A percentile compares a stretch with the other conserved stretches of the same genome.
These are phyloP conservation scores for Sinella curviseta DNA, from an alignment of 1,140 invertebrate species.

Conservation along the genomic window DNA sequence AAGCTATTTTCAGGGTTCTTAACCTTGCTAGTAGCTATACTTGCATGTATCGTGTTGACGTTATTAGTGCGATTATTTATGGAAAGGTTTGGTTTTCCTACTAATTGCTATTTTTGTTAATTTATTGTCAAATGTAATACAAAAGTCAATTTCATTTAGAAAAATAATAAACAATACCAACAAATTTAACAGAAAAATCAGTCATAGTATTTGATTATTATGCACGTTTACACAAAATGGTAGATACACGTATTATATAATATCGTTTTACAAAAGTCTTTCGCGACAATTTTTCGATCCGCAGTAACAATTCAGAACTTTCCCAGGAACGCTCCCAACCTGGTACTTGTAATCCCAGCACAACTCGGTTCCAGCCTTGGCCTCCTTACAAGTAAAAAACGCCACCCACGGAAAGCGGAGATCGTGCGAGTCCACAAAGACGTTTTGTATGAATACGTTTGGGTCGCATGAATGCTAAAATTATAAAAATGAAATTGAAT, in stretches of 20 bases:
- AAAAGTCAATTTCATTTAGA: too few relatives aligned
- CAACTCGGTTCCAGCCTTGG: conserved; percentile 86
- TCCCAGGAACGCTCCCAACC: conserved; percentile 87
- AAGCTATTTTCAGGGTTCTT: conserved; percentile 6
- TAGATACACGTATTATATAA: too few relatives aligned
- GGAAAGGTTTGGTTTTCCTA: not conserved
- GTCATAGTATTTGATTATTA: too few relatives aligned
- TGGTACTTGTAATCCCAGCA: conserved; percentile 99
- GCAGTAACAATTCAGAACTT: conserved; percentile 88
- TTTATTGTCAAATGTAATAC: too few relatives aligned
- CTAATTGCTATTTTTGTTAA: too few relatives aligned
- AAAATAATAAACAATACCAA: too few relatives aligned
- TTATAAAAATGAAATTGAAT: conserved; percentile 35
- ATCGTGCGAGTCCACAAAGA: conserved; percentile 97
- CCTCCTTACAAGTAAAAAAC: conserved; percentile 85
- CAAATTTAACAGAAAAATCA: too few relatives aligned
- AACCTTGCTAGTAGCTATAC: not conserved
- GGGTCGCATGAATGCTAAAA: conserved; percentile 90
- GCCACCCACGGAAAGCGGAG: conserved; percentile 95
- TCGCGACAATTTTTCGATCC: conserved; percentile 82
- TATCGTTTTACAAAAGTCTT: conserved; percentile 75
- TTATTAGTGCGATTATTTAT: not conserved
- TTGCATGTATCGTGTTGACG: not conserved
- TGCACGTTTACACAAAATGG: too few relatives aligned
- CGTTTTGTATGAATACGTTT: conserved; percentile 96